phyloP scores from a whole-genome alignment of 2,797 vertebrate species.

The Xerus rutilus region DNA sequence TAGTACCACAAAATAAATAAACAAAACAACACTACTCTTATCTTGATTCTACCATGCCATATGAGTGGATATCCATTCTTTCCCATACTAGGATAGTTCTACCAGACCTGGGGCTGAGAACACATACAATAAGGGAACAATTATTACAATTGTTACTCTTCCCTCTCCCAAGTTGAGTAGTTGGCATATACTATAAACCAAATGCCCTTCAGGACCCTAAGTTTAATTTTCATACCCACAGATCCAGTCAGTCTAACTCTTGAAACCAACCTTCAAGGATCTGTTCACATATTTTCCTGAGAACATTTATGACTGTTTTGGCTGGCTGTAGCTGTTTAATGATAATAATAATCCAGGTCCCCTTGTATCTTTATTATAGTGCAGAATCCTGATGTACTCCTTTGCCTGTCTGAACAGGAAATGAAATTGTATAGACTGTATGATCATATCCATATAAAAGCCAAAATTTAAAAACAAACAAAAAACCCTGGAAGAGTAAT shows the following conservation, averaged over 20 bases:
- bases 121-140: not conserved
- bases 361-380: conserved; percentile 57
- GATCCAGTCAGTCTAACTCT: not conserved
- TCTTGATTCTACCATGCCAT: not conserved
- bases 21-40: not conserved
- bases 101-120: not conserved
- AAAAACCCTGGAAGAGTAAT: conserved; percentile 14
- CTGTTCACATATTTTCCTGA: not conserved
- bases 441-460: conserved; percentile 52
- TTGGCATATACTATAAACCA: not conserved
- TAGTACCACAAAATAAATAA: too few relatives aligned
- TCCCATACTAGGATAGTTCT: not conserved
- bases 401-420: conserved; percentile 66
- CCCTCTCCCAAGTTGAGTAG: not conserved
- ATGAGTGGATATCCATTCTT: not conserved
- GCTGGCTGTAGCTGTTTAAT: conserved; percentile 41
- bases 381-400: not conserved
- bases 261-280: not conserved
- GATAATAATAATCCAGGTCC: conserved; percentile 53
- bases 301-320: conserved; percentile 45
- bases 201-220: not conserved
- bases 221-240: conserved; percentile 36
- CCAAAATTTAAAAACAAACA: conserved; percentile 65
- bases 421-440: conserved; percentile 60
- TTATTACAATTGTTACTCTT: not conserved